Percentiles rank a stretch among this genome's conserved stretches.
phyloP scores from a whole-genome alignment of 2,797 vertebrate species.

The Ptychadena robeensis region DNA sequence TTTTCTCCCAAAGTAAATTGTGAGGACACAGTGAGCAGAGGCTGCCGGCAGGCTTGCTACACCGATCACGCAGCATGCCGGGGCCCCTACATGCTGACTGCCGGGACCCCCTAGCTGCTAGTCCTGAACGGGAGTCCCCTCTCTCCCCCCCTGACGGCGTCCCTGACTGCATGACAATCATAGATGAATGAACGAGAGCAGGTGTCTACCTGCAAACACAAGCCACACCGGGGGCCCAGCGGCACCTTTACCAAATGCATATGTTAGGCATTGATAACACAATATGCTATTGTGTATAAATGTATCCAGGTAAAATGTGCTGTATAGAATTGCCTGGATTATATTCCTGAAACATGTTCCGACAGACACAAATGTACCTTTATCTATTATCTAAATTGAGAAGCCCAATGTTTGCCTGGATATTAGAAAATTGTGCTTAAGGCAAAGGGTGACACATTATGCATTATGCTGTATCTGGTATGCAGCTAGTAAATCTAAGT shows the following conservation, averaged over 20 bases:
- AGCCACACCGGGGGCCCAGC: too few relatives aligned
- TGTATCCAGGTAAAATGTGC: not conserved
- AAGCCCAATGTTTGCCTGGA: not conserved
- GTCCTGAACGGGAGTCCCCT: too few relatives aligned
- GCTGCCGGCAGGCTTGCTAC: too few relatives aligned
- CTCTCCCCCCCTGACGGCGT: too few relatives aligned
- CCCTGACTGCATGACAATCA: too few relatives aligned
- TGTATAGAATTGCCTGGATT: not conserved
- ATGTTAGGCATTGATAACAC: not conserved
- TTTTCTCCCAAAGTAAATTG: too few relatives aligned
- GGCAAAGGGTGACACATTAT: conserved; percentile 31
- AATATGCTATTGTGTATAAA: not conserved
- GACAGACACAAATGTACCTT: not conserved
- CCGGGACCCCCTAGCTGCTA: too few relatives aligned
- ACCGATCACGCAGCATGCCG: too few relatives aligned
- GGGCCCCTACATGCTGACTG: too few relatives aligned
- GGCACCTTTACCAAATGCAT: not conserved
- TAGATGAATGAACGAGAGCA: too few relatives aligned
- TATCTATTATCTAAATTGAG: not conserved
- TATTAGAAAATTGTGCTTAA: not conserved
- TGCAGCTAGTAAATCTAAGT: conserved; percentile 16
- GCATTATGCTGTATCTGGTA: not conserved
- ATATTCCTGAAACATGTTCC: not conserved
- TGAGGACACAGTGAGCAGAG: too few relatives aligned
- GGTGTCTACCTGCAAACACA: too few relatives aligned